A percentile compares a stretch with the other conserved stretches of the same genome.
These are phyloP conservation scores for Drosophila sulfurigaster DNA, from an alignment of 1,140 invertebrate species.

Conservation along the genomic window DNA sequence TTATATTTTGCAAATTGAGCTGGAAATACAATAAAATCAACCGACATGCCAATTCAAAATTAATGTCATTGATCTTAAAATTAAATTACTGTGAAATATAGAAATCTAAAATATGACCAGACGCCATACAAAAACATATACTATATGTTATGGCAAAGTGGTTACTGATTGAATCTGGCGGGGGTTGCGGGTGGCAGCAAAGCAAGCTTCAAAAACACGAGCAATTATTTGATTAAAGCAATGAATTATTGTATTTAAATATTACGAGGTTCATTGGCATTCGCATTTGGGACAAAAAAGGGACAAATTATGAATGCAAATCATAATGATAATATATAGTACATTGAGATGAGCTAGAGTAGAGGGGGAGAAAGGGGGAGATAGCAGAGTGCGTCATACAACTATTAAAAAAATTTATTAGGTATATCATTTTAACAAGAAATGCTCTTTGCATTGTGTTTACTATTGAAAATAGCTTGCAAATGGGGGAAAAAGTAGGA, in stretches of 20 bases:
- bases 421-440: conserved; percentile 18
- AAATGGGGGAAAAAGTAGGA: conserved; percentile 28
- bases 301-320: conserved; percentile 13
- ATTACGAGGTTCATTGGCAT: conserved; percentile 35
- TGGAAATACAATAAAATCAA: conserved; percentile 27
- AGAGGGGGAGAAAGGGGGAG: neutral
- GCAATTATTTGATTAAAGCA: conserved; percentile 25
- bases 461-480: conserved; percentile 50
- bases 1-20: conserved; percentile 19
- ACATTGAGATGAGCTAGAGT: conserved; percentile 14
- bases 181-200: neutral
- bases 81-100: conserved; percentile 38
- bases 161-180: neutral
- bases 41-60: conserved; percentile 40
- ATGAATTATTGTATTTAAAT: conserved; percentile 10
- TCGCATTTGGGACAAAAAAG: conserved; percentile 2
- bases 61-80: conserved; percentile 46
- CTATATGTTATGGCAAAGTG: neutral
- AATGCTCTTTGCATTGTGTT: conserved; percentile 24
- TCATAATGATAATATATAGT: conserved; percentile 15
- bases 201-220: conserved; percentile 30
- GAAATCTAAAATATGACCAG: conserved; percentile 12
- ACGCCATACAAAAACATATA: neutral
- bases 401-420: conserved; percentile 24
- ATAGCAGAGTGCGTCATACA: conserved; percentile 34